These are phyloP conservation scores for Lepidothrix coronata DNA, from an alignment of 2,113 vertebrate species.

Conservation along the genomic window DNA sequence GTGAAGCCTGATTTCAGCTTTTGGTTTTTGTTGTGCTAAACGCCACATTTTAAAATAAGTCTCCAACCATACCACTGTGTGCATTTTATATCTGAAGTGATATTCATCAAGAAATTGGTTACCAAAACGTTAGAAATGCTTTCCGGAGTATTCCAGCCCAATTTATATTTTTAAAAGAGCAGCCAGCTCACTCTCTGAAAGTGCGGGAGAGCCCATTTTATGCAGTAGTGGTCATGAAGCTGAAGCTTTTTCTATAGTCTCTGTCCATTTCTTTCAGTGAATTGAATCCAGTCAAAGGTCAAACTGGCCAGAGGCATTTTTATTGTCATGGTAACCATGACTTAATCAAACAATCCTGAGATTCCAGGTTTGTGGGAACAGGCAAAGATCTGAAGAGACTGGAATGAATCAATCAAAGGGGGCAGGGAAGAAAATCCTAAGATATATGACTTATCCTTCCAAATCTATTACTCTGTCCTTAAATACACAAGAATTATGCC, in stretches of 20 bases:
- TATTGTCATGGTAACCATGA: slow-evolving; percentile 79
- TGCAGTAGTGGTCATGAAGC: slow-evolving; percentile 37
- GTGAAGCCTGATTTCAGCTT: background rate
- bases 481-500: slow-evolving; percentile 71
- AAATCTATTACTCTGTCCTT: slow-evolving; percentile 73
- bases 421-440: slow-evolving; percentile 64
- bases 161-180: slow-evolving; percentile 10
- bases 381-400: slow-evolving; percentile 70
- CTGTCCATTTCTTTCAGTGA: slow-evolving; percentile 81
- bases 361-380: slow-evolving; percentile 80
- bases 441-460: slow-evolving; percentile 76
- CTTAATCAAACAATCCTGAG: slow-evolving; percentile 90
- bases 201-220: background rate
- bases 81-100: background rate
- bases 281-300: slow-evolving; percentile 86
- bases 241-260: slow-evolving; percentile 60
- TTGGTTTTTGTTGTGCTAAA: background rate
- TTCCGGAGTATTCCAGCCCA: background rate
- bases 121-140: background rate
- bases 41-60: background rate
- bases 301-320: slow-evolving; percentile 86
- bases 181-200: background rate
- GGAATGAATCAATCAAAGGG: slow-evolving; percentile 75
- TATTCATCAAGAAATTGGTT: background rate
- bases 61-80: background rate